These are phyloP conservation scores for Neoitamus cyanurus DNA, from an alignment of 2,888 invertebrate genomes.

Conservation along the genomic window DNA sequence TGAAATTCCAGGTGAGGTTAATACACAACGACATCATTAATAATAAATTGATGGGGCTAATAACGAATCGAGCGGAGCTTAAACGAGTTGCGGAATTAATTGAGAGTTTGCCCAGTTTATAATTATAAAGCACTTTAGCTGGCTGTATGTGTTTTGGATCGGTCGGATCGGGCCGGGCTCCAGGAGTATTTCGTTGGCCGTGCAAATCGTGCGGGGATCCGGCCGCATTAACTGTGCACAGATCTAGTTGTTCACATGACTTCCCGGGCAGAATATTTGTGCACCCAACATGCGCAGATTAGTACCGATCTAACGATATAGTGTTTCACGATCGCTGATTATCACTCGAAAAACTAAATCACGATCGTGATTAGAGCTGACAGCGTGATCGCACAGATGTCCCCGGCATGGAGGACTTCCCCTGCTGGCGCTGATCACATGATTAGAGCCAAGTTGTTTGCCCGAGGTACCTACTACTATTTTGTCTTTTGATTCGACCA, in stretches of 20 bases:
- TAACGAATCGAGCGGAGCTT: not conserved
- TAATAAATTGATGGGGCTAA: slow-evolving; percentile 27
- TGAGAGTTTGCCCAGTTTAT: slow-evolving; percentile 7
- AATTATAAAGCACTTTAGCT: slow-evolving; percentile 10
- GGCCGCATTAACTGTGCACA: not conserved
- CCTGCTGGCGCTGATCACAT: not conserved
- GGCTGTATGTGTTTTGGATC: not conserved
- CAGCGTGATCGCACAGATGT: slow-evolving; percentile 37
- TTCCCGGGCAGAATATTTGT: not conserved
- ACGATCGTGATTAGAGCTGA: slow-evolving; percentile 43
- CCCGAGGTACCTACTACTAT: not conserved
- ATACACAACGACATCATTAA: slow-evolving; percentile 22
- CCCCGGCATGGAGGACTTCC: not conserved
- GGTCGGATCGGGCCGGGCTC: not conserved
- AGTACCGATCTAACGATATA: slow-evolving; percentile 29
- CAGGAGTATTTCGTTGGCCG: not conserved
- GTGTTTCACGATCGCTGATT: slow-evolving; percentile 34
- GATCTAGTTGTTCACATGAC: slow-evolving; percentile 3
- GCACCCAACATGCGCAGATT: not conserved
- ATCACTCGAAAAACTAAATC: slow-evolving; percentile 41
- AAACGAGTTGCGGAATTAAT: slow-evolving; percentile 12
- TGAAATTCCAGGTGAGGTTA: slow-evolving; percentile 15
- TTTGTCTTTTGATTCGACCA: not conserved
- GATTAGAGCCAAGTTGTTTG: not conserved
- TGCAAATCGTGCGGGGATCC: not conserved